Evolutionary conservation across 2,797 vertebrate genomes (phyloP).

Genomic region (Gephyroberyx darwinii): DNA sequence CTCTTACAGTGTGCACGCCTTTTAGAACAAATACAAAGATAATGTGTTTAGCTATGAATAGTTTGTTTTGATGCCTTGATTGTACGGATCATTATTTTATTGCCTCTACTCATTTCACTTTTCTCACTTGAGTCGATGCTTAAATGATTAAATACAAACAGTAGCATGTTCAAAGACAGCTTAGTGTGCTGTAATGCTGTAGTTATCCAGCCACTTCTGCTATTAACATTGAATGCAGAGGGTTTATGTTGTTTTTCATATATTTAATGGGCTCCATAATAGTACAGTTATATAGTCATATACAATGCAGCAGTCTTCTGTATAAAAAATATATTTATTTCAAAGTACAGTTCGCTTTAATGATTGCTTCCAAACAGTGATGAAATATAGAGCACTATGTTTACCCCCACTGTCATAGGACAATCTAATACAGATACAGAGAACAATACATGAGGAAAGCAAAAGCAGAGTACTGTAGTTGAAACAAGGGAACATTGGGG

Average conservation of each 20-base stretch:
- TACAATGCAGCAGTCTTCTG: not conserved
- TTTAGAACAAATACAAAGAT: not conserved
- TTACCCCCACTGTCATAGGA: not conserved
- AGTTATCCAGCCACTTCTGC: too few species aligned
- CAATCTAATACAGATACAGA: not conserved
- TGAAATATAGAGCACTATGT: not conserved
- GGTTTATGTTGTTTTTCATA: too few species aligned
- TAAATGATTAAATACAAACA: too few species aligned
- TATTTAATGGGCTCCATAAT: too few species aligned
- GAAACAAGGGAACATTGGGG: not conserved
- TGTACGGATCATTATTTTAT: too few species aligned
- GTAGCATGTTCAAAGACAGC: too few species aligned
- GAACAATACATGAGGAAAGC: not conserved
- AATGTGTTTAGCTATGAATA: too few species aligned
- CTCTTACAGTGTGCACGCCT: conserved; percentile 1
- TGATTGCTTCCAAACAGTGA: not conserved
- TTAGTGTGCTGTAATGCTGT: too few species aligned
- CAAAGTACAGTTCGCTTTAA: conserved; percentile 11
- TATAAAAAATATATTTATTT: conserved; percentile 40
- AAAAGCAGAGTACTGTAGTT: not conserved
- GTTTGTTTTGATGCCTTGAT: too few species aligned
- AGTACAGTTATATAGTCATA: not conserved
- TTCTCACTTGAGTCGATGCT: too few species aligned
- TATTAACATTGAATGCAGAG: too few species aligned
- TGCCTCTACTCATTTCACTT: too few species aligned